Evolutionary conservation across 2,797 vertebrate species (phyloP), one percentile per base, ranked within the genome.

Genomic region (Sebastes trivittatus): DNA sequence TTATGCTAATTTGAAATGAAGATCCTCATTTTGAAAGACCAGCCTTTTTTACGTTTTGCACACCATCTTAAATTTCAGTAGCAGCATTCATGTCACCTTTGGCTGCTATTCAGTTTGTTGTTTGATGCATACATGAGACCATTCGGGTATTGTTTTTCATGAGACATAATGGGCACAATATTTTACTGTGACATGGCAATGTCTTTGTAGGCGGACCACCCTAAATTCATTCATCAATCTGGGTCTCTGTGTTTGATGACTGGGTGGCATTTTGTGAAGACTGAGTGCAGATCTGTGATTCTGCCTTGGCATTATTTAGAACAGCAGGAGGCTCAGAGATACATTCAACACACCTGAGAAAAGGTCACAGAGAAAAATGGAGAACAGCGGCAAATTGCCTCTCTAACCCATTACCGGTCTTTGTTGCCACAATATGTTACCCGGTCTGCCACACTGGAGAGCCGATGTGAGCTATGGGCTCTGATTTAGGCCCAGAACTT

Each of bases 321-420:
- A 66, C 89, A 89, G 87, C 72, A 78, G 90, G 86, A 92, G 84
- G 87, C 88, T 89, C 89, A 87, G 83, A 88, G 90, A 95, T 90
- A 90, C 90, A 93, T 90, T 89, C 83, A 90, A 90, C 88, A 93
- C 93, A 94, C 91, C 92, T 94, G 90, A 85, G 95, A 91, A 96
- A 96, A 96, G 95, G 96, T 96, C 95, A 95, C 78, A 18, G 80
- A 89, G 91, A 93, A 93, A 95, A 94, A 96, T 94, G 91, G 94
- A 93, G 90, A 93, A 89, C 88, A 77, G 78, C 52, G 18, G 88
- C 89, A 95, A 95, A 96, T 94, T 93, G 93, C 93, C 91, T 95
- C 88, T 92, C 92, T 76, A 75, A 90, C 89, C 90, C 85, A 90
- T 94, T 94, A 91, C 93, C 75, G 83, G 73, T 89, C 86, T 93